A percentile compares a stretch with the other conserved stretches of the same genome.
phyloP scores from a whole-genome alignment of 1,140 invertebrate genomes.

The Manduca sexta region DNA sequence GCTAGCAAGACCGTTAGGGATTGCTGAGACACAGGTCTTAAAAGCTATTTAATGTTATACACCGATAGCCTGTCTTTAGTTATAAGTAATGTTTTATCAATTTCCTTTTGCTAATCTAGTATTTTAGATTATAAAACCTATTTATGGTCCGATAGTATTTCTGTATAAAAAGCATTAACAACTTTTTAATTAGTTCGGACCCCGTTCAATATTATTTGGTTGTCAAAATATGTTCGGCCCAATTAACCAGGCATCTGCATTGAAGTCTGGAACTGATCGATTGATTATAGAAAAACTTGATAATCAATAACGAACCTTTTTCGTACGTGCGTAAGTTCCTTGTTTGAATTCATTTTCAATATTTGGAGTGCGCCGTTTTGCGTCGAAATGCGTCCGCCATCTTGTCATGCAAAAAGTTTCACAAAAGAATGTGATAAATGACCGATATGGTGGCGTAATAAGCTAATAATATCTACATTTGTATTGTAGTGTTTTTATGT shows the following conservation, averaged over 20 bases:
- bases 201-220: no score
- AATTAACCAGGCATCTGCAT: background rate
- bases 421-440: background rate
- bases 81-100: no score
- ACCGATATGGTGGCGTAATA: background rate
- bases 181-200: background rate
- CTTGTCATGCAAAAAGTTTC: slow-evolving; percentile 4
- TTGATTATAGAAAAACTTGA: background rate
- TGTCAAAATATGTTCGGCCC: background rate
- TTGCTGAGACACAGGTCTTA: no score
- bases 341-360: slow-evolving; percentile 17
- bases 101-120: no score
- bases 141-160: no score
- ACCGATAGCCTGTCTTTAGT: no score
- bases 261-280: background rate
- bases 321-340: slow-evolving; percentile 3
- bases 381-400: slow-evolving; percentile 15
- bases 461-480: slow-evolving; percentile 34
- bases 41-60: no score
- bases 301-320: slow-evolving; percentile 1
- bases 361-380: slow-evolving; percentile 22
- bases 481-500: slow-evolving; percentile 22
- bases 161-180: no score
- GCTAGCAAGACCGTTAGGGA: no score
- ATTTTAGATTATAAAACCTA: no score